These are phyloP conservation scores for Pedicia rivosa DNA, from an alignment of 2,888 invertebrate species.

Conservation along the genomic window DNA sequence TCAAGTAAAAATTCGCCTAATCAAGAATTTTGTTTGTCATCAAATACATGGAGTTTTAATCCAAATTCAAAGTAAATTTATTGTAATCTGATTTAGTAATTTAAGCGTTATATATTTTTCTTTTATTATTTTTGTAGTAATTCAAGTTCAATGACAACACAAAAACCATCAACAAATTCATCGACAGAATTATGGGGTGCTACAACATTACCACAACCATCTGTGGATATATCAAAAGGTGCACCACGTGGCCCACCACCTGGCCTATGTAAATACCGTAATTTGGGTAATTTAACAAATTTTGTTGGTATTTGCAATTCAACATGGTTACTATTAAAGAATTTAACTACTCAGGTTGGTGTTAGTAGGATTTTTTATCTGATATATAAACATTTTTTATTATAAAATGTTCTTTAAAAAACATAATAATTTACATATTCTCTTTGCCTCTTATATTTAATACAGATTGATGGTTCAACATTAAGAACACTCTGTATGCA, in stretches of 20 bases:
- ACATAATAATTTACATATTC: background rate
- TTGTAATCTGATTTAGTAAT: too few relatives aligned
- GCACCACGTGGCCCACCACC: slow-evolving; percentile 51
- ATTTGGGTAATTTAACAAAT: slow-evolving; percentile 18
- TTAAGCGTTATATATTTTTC: too few relatives aligned
- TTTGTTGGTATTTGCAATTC: slow-evolving; percentile 38
- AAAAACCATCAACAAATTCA: background rate
- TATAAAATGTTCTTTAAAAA: too few relatives aligned
- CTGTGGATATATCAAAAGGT: background rate
- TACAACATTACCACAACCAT: background rate
- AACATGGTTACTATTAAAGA: slow-evolving; percentile 76
- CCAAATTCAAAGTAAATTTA: slow-evolving; percentile 31
- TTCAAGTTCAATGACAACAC: background rate
- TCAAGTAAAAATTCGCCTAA: slow-evolving; percentile 58
- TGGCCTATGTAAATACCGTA: slow-evolving; percentile 38
- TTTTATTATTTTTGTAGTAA: too few relatives aligned
- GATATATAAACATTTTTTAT: slow-evolving; percentile 1
- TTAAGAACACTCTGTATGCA: slow-evolving; percentile 91
- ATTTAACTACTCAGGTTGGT: slow-evolving; percentile 78
- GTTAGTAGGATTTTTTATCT: slow-evolving; percentile 3
- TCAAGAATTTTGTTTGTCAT: slow-evolving; percentile 53
- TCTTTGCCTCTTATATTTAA: slow-evolving; percentile 10
- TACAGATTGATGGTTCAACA: slow-evolving; percentile 85
- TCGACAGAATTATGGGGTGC: slow-evolving; percentile 49
- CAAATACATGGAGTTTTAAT: slow-evolving; percentile 83